A percentile compares a stretch with the other conserved stretches of the same genome.
phyloP scores from a whole-genome alignment of 2,888 invertebrate genomes.

The Salticus scenicus region DNA sequence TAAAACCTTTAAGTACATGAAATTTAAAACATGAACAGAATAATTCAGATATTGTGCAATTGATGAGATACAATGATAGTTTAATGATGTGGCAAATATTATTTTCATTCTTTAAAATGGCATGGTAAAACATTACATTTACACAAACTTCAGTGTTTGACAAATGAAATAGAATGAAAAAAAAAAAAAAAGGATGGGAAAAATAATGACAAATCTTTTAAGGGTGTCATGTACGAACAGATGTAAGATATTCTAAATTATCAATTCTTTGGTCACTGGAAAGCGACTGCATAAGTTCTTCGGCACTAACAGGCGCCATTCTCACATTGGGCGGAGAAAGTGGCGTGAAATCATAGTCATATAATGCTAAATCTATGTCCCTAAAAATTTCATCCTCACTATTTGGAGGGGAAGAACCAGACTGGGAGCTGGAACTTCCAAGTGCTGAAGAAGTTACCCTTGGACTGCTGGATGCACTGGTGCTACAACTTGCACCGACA shows the following conservation, averaged over 20 bases:
- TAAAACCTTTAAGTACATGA: slow-evolving; percentile 2
- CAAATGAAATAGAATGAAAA: slow-evolving; percentile 24
- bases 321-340: slow-evolving; percentile 74
- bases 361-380: slow-evolving; percentile 80
- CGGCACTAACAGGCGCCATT: slow-evolving; percentile 76
- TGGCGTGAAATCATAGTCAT: slow-evolving; percentile 78
- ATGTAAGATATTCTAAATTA: slow-evolving; percentile 28
- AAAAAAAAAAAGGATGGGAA: slow-evolving; percentile 8
- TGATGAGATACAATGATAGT: slow-evolving; percentile 17
- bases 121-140: slow-evolving; percentile 57
- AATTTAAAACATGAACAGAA: not conserved
- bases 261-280: slow-evolving; percentile 50
- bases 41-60: slow-evolving; percentile 16
- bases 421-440: slow-evolving; percentile 54
- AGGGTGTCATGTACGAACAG: slow-evolving; percentile 56
- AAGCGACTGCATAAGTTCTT: slow-evolving; percentile 74
- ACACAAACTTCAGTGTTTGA: slow-evolving; percentile 47
- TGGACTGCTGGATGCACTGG: slow-evolving; percentile 49
- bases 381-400: slow-evolving; percentile 73
- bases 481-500: slow-evolving; percentile 21
- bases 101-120: slow-evolving; percentile 44
- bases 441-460: slow-evolving; percentile 27
- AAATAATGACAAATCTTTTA: too few relatives aligned
- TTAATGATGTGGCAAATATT: slow-evolving; percentile 46
- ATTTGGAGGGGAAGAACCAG: slow-evolving; percentile 63